Percentiles rank a stretch among this genome's conserved stretches.
These are phyloP conservation scores for Amiota mariae DNA, from an alignment of 2,888 invertebrate species.

Conservation along the genomic window DNA sequence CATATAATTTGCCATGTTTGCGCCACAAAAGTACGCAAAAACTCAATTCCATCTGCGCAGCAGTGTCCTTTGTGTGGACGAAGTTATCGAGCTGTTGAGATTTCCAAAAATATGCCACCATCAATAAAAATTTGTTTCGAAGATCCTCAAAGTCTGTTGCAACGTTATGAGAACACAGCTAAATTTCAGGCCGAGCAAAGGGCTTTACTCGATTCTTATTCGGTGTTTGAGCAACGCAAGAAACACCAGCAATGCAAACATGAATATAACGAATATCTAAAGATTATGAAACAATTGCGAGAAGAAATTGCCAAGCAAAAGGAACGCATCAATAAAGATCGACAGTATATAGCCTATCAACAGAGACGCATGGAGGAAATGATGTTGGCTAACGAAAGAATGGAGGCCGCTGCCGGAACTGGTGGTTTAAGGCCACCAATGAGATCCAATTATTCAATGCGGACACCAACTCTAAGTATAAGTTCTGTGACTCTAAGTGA, in stretches of 20 bases:
- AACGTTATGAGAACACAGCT: slow-evolving; percentile 36
- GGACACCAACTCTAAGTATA: background rate
- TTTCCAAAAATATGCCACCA: slow-evolving; percentile 40
- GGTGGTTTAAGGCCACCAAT: background rate
- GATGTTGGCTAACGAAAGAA: too few relatives aligned
- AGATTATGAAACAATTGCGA: slow-evolving; percentile 29
- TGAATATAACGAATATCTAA: slow-evolving; percentile 27
- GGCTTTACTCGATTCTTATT: slow-evolving; percentile 27
- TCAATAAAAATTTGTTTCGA: slow-evolving; percentile 37
- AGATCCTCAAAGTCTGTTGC: slow-evolving; percentile 35
- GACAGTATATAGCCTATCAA: slow-evolving; percentile 43
- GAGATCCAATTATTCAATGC: background rate
- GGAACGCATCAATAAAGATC: slow-evolving; percentile 42
- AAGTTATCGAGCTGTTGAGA: slow-evolving; percentile 32
- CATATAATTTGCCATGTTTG: slow-evolving; percentile 46
- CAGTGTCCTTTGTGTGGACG: slow-evolving; percentile 41
- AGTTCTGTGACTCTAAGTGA: background rate
- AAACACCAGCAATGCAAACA: slow-evolving; percentile 25
- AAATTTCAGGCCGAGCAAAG: slow-evolving; percentile 47
- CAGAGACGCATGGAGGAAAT: slow-evolving; percentile 33
- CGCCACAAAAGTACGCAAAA: background rate
- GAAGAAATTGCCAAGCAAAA: slow-evolving; percentile 36
- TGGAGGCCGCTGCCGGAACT: too few relatives aligned
- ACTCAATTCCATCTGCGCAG: background rate
- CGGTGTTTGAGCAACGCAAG: slow-evolving; percentile 23